Base-by-base conservation (phyloP, 2,888 invertebrate species). In the Sinodicranocentrus sp. region DNA sequence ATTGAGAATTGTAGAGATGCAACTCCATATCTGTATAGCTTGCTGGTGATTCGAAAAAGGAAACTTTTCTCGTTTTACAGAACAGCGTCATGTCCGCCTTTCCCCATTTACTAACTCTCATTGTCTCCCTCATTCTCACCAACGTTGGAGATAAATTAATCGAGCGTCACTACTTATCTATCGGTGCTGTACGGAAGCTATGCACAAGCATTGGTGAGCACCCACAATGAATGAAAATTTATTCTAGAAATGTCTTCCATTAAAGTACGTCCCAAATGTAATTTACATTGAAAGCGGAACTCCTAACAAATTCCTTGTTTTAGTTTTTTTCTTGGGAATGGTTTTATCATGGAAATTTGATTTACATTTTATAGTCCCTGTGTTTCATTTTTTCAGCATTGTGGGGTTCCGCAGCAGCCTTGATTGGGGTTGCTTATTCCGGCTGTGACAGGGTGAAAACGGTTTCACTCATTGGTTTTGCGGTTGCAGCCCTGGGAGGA, bases 81-180 rank as follows among this genome's bases (percentile, higher is more conserved):
- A 88, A 89, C 78, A 88, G 89, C 25, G 80, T 88, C 59, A 70
- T 89, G 25, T 90, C 89, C 15, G 89, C 89, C 15, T 92, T 97
- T 82, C 97, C 97, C 0, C 97, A 97, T 90, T 91, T 97, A 84
- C 95, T 96, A 88, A 96, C 96, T 96, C 97, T 96, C 96, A 91
- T 96, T 85, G 95, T 96, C 91, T 96, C 96, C 0, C 95, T 96
- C 93, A 92, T 94, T 89, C 94, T 95, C 88, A 95, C 96, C 39
- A 94, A 95, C 89, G 92, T 96, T 26, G 96, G 96, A 17, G 96
- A 96, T 91, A 95, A 94, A 94, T 94, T 96, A 94, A 93, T 96
- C 89, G 94, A 94, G 76, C 94, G 94, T 83, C 93, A 94, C 52
- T 92, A 93, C 59, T 94, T 95, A 90, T 93, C 94, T 88, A 95